Conservation (phyloP, 2,113 vertebrate genomes). For the Nesoenas mayeri region DNA sequence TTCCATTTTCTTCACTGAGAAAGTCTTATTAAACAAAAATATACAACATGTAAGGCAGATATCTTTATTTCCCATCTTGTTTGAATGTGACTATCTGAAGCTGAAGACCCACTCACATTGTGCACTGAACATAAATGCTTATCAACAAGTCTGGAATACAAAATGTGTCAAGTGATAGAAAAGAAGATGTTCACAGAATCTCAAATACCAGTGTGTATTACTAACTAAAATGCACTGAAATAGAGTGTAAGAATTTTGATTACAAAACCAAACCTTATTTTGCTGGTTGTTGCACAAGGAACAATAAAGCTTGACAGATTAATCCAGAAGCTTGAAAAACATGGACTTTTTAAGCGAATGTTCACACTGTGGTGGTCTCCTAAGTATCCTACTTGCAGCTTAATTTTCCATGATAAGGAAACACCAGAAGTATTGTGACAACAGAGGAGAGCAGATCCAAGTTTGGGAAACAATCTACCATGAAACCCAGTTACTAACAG, state of each 20-base stretch:
- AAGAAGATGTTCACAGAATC: background rate
- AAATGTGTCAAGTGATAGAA: background rate
- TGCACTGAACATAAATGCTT: background rate
- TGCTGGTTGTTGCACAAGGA: background rate
- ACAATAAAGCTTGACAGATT: background rate
- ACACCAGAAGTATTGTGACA: background rate
- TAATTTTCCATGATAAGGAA: background rate
- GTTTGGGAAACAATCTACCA: background rate
- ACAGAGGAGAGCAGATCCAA: accelerated
- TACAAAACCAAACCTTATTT: background rate
- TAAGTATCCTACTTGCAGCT: background rate
- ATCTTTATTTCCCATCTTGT: background rate
- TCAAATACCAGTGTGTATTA: background rate
- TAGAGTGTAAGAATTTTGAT: background rate
- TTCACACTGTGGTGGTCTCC: background rate
- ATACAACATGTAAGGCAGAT: background rate
- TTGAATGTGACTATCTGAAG: background rate
- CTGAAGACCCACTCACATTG: background rate
- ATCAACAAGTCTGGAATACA: background rate
- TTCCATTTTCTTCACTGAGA: background rate
- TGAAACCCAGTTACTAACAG: background rate
- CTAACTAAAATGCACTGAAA: background rate
- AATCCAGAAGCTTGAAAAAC: background rate
- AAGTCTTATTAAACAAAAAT: background rate
- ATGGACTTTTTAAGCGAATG: background rate